phyloP scores from a whole-genome alignment of 1,140 invertebrate genomes.

The Arion vulgaris region DNA sequence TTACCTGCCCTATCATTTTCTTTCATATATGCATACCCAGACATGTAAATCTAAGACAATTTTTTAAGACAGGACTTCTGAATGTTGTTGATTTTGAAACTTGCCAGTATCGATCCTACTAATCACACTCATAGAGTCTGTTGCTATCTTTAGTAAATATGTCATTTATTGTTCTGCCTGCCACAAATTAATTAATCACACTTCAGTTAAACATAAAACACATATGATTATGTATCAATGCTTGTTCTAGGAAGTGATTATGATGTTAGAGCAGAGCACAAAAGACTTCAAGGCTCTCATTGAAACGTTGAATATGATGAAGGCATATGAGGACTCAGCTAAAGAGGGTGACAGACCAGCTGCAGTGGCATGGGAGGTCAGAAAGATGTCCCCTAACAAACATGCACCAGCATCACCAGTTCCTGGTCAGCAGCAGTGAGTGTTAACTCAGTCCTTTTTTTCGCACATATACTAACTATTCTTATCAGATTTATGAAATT shows the following conservation, averaged over 20 bases:
- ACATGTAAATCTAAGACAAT: too few relatives aligned
- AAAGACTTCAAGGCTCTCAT: slow-evolving; percentile 93
- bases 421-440: slow-evolving; percentile 38
- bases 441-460: not conserved
- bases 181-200: too few relatives aligned
- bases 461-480: not conserved
- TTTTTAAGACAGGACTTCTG: too few relatives aligned
- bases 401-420: slow-evolving; percentile 43
- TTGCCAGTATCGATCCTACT: too few relatives aligned
- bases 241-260: slow-evolving; percentile 88
- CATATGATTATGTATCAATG: not conserved
- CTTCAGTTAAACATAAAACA: too few relatives aligned
- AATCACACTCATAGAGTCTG: too few relatives aligned
- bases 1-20: too few relatives aligned
- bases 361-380: slow-evolving; percentile 93
- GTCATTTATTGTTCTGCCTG: too few relatives aligned
- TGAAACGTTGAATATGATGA: slow-evolving; percentile 92
- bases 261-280: slow-evolving; percentile 94
- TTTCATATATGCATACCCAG: too few relatives aligned
- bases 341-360: slow-evolving; percentile 78
- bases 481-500: too few relatives aligned
- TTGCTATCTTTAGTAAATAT: too few relatives aligned
- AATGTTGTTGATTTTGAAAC: too few relatives aligned
- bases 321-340: slow-evolving; percentile 93
- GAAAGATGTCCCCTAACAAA: slow-evolving; percentile 88